phyloP scores from a whole-genome alignment of 2,888 invertebrate genomes.

The Allolobophora icterica region DNA sequence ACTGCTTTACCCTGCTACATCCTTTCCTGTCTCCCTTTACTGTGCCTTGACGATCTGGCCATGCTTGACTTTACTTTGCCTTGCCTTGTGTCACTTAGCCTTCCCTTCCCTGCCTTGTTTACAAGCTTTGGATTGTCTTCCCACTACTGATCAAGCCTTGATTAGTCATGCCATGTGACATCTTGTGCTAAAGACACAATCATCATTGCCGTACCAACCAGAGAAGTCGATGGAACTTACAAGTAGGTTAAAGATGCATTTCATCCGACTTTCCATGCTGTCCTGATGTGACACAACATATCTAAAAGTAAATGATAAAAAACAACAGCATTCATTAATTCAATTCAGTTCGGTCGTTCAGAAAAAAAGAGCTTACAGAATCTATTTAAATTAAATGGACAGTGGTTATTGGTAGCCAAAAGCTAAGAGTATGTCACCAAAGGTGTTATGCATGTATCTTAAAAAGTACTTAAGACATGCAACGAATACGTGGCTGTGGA shows the following conservation, averaged over 20 bases:
- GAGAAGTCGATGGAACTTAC: conserved; percentile 67
- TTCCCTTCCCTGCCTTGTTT: neutral
- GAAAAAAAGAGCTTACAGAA: neutral
- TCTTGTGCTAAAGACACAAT: neutral
- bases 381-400: neutral
- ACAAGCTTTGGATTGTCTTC: neutral
- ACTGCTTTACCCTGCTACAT: neutral
- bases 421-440: neutral
- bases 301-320: conserved; percentile 47
- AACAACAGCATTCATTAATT: neutral
- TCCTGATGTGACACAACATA: conserved; percentile 96
- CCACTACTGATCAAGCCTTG: neutral
- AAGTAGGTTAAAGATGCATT: conserved; percentile 90
- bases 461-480: too few relatives aligned
- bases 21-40: neutral
- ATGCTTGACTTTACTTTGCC: neutral
- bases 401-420: neutral
- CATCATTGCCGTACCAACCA: neutral
- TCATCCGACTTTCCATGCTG: conserved; percentile 92
- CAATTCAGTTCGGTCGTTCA: neutral
- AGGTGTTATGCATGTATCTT: neutral
- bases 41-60: neutral
- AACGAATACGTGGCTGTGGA: too few relatives aligned
- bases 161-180: neutral
- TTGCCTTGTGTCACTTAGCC: neutral